A percentile compares a stretch with the other conserved stretches of the same genome.
phyloP scores from a whole-genome alignment of 2,888 invertebrate genomes.

The Tetragonula carbonaria region DNA sequence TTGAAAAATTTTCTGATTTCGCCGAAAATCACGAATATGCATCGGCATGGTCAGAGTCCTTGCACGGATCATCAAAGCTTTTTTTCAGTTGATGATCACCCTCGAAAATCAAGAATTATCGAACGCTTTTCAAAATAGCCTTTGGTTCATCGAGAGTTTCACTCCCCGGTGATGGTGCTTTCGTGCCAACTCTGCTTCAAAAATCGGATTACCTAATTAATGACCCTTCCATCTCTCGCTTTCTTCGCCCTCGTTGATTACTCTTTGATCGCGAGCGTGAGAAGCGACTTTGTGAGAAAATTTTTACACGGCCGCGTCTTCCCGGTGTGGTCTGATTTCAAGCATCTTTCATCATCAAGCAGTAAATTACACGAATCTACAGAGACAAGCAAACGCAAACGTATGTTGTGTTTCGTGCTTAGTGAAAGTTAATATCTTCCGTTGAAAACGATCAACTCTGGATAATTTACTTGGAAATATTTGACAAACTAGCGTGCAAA shows the following conservation, averaged over 20 bases:
- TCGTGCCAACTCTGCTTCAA: slow-evolving; percentile 39
- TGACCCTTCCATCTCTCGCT: slow-evolving; percentile 50
- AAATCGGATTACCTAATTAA: slow-evolving; percentile 68
- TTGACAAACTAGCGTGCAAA: too few relatives aligned
- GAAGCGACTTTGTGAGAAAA: slow-evolving; percentile 55
- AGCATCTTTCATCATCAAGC: not conserved
- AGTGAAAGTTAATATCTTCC: not conserved
- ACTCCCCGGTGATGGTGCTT: slow-evolving; percentile 14
- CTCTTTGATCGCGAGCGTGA: slow-evolving; percentile 67
- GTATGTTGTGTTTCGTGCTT: not conserved
- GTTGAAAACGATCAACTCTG: not conserved
- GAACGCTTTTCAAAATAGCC: slow-evolving; percentile 23
- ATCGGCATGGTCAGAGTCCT: not conserved
- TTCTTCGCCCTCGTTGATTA: slow-evolving; percentile 61
- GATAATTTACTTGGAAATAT: too few relatives aligned
- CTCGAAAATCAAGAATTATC: slow-evolving; percentile 31
- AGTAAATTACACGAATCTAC: not conserved
- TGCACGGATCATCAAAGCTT: slow-evolving; percentile 1
- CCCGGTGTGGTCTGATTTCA: not conserved
- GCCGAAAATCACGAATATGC: too few relatives aligned
- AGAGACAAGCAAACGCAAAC: not conserved
- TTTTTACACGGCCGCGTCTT: slow-evolving; percentile 49
- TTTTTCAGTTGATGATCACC: slow-evolving; percentile 21
- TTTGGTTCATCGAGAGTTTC: slow-evolving; percentile 53
- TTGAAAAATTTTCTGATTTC: too few relatives aligned